A percentile compares a stretch with the other conserved stretches of the same genome.
Conservation (phyloP, 1,140 invertebrate species). For the Brachionus angularis region DNA sequence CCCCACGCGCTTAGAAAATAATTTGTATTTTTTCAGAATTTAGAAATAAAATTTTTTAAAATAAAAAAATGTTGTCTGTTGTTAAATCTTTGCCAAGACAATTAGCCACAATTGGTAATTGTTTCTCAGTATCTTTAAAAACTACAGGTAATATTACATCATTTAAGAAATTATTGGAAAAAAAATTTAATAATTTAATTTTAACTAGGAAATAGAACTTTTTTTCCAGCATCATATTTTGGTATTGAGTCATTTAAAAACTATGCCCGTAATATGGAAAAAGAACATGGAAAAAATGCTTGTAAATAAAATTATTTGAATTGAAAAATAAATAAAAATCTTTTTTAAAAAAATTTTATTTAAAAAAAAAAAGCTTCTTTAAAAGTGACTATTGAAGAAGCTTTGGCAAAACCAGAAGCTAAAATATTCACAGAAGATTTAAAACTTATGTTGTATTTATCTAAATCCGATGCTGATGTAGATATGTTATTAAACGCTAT, state of each 20-base stretch:
- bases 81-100: slow-evolving; percentile 1
- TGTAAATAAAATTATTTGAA: not conserved
- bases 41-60: not conserved
- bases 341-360: not conserved
- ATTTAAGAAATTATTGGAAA: too few relatives aligned
- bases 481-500: slow-evolving; percentile 35
- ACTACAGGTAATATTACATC: too few relatives aligned
- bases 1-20: slow-evolving; percentile 35
- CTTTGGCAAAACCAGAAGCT: slow-evolving; percentile 8
- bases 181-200: too few relatives aligned
- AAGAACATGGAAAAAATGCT: slow-evolving; percentile 39
- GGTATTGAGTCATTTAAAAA: slow-evolving; percentile 37
- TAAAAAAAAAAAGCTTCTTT: not conserved
- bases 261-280: slow-evolving; percentile 28
- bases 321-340: not conserved
- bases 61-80: slow-evolving; percentile 5
- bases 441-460: slow-evolving; percentile 20
- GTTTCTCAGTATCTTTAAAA: too few relatives aligned
- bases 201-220: too few relatives aligned
- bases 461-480: slow-evolving; percentile 28
- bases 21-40: not conserved
- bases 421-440: slow-evolving; percentile 41
- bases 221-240: slow-evolving; percentile 21
- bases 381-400: slow-evolving; percentile 29
- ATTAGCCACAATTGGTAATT: too few relatives aligned